Evolutionary conservation across 1,140 invertebrate species (phyloP).

Genomic region (Cecropterus lyciades): DNA sequence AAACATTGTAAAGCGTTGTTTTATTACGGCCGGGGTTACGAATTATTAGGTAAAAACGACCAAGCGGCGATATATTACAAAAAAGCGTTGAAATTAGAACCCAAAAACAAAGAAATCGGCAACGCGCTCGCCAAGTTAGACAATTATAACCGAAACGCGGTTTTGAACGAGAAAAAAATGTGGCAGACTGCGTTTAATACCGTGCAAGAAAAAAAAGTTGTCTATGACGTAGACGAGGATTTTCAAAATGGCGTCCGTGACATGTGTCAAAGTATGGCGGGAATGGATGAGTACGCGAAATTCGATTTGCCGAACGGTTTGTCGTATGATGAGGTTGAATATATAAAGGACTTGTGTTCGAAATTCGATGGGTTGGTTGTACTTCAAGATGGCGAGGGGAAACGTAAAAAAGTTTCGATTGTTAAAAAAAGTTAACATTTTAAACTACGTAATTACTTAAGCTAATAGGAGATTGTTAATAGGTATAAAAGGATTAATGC

Average conservation of each 20-base stretch:
- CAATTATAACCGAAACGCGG: constrained; percentile 49
- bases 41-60: constrained; percentile 76
- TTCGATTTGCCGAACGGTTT: constrained; percentile 66
- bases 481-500: too few species aligned
- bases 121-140: constrained; percentile 72
- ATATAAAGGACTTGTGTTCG: constrained; percentile 55
- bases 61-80: constrained; percentile 74
- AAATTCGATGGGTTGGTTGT: constrained; percentile 57
- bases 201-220: constrained; percentile 45
- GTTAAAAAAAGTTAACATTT: constrained; percentile 47
- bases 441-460: too few species aligned
- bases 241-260: constrained; percentile 62
- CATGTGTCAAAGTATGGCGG: constrained; percentile 72
- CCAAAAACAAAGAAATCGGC: constrained; percentile 79
- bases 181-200: constrained; percentile 67
- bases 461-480: too few species aligned
- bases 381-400: constrained; percentile 57
- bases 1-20: constrained; percentile 85
- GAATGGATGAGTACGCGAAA: constrained; percentile 57
- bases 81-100: constrained; percentile 77
- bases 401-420: constrained; percentile 59
- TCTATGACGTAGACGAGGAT: constrained; percentile 63
- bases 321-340: constrained; percentile 59
- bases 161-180: constrained; percentile 57
- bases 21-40: constrained; percentile 80